Conservation (phyloP, 2,888 invertebrate species). For the Drosophila kambysellisi region DNA sequence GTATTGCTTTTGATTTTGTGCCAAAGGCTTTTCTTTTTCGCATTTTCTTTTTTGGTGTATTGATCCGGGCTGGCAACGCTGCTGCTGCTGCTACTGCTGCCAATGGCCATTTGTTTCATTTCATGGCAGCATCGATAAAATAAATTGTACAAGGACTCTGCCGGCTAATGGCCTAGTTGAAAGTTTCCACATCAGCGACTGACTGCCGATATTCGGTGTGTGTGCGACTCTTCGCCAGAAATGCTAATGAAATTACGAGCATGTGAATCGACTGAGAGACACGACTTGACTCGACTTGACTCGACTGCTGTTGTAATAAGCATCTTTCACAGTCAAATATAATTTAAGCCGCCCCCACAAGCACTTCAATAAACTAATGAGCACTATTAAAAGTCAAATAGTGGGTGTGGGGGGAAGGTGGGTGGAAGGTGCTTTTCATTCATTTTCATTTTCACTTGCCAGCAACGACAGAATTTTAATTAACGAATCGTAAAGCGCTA, state of each 20-base stretch:
- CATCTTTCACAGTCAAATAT: conserved; percentile 38
- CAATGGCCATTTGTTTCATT: conserved; percentile 38
- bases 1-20: conserved; percentile 73
- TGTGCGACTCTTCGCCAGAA: conserved; percentile 1
- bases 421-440: conserved; percentile 1
- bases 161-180: conserved; percentile 26
- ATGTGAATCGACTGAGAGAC: not conserved
- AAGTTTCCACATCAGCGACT: conserved; percentile 33
- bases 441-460: conserved; percentile 2
- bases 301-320: conserved; percentile 18
- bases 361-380: conserved; percentile 55
- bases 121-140: conserved; percentile 61
- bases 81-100: conserved; percentile 8
- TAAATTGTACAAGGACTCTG: conserved; percentile 43
- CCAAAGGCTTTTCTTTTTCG: conserved; percentile 25
- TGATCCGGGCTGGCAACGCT: conserved; percentile 2
- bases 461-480: conserved; percentile 72
- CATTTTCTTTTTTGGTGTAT: conserved; percentile 10
- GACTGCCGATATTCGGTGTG: conserved; percentile 3
- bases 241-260: conserved; percentile 56
- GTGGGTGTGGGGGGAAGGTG: not conserved
- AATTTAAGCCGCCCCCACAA: conserved; percentile 20
- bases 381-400: conserved; percentile 44
- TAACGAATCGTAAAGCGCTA: conserved; percentile 74
- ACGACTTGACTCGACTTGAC: not conserved